Base-by-base conservation (phyloP, 2,797 vertebrate species). In the Oreochromis mossambicus region DNA sequence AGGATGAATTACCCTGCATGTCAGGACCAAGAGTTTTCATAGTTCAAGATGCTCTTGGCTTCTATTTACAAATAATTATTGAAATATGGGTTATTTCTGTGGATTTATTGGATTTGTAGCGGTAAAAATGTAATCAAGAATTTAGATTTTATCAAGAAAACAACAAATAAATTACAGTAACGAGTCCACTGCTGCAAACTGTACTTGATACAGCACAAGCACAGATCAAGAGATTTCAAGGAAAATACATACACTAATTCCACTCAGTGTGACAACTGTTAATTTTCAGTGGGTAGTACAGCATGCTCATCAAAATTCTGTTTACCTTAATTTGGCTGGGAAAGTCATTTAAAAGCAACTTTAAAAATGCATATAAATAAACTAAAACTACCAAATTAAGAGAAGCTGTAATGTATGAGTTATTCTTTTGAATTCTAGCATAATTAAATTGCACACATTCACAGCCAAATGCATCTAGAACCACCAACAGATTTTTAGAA, bases 201-300 rank as follows among this genome's bases (percentile, higher is more conserved):
- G 4, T 8, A 0, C 70, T 50, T 32, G 43, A 50, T 50, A 75
- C 43, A 75, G 70, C 1, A 19, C 43, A 50, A 50, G 4, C 70
- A 75, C 70, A 32, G 43, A 86, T 85, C 78, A 86, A 63, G 7
- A 73, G 48, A 78, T 86, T 68, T 81, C 48, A 76, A 26, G 19
- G 46, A 32, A 54, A 77, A 68, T 80, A 11, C 75, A 21, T 48
- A 77, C 12, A 66, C 43, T 75, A 75, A 78, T 48, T 77, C 17
- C 32, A 21, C 50, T 85, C 61, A 73, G 38, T 34, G 24, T 75
- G 43, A 50, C 70, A 75, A 75, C 1, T 50, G 4, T 32, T 75
- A 5, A 75, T 50, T 75, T 32, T 29, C 26, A 75, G 17, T 26
- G 5, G 41, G 8, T 50, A 32, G 43, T 32, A 75, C 9, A 43